A percentile compares a stretch with the other conserved stretches of the same genome.
These are phyloP conservation scores for Euborellia annulipes DNA, from an alignment of 1,140 invertebrate genomes.

Conservation along the genomic window DNA sequence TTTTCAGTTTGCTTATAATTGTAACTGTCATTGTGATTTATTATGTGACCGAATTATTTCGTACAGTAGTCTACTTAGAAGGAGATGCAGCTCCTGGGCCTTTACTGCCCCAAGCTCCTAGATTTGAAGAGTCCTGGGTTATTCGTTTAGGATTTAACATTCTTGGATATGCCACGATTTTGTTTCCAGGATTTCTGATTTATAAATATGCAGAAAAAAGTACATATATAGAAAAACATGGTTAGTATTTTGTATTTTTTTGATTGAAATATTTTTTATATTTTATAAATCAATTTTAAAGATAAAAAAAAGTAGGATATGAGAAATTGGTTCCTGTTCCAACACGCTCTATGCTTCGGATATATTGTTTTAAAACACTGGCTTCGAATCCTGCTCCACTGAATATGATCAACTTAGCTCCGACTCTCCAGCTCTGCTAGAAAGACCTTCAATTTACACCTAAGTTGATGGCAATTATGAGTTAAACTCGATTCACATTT, in stretches of 20 bases:
- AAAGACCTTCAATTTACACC: no score
- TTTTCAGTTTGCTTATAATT: conserved; percentile 30
- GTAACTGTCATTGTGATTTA: conserved; percentile 34
- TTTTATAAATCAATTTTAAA: no score
- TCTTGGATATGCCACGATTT: conserved; percentile 74
- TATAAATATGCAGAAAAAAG: conserved; percentile 66
- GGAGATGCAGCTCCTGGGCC: conserved; percentile 20
- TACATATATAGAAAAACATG: conserved; percentile 64
- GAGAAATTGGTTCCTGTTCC: no score
- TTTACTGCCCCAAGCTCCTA: neutral
- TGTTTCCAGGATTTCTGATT: conserved; percentile 71
- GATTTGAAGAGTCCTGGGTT: conserved; percentile 46
- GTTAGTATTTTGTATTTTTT: conserved; percentile 34
- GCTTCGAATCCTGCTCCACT: no score
- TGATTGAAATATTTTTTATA: conserved; percentile 6
- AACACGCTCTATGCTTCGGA: no score
- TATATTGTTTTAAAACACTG: no score
- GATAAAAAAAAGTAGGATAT: no score
- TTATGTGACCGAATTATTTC: conserved; percentile 34
- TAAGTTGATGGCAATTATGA: no score
- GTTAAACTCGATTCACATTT: no score
- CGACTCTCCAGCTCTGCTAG: no score
- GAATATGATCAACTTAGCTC: no score
- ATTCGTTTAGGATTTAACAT: conserved; percentile 62
- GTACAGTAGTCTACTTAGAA: conserved; percentile 28